Base-by-base conservation (phyloP, 2,113 vertebrate genomes). In the Psilopsiagon aymara region DNA sequence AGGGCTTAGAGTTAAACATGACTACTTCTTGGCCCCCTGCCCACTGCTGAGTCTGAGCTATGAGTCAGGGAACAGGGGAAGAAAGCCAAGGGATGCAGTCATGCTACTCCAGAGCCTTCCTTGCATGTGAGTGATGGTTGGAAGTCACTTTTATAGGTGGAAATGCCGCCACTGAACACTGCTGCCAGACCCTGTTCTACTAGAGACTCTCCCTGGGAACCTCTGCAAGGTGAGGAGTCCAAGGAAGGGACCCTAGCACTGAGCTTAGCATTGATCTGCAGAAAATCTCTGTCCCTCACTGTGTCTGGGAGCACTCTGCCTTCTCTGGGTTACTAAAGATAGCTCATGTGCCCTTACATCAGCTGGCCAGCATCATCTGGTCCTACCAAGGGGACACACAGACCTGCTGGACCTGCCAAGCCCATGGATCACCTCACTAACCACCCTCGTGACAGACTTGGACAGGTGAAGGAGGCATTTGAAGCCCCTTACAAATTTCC, bases 11-110 rank as follows among this genome's bases (percentile, higher is more conserved):
- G 80, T 70, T 77, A 44, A 83, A 63, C 1, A 0, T 6, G 8
- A 5, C 41, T 86, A 69, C 35, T 88, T 74, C 76, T 55, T 92
- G 94, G 94, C 69, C 3, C 16, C 51, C 17, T 68, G 91, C 94
- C 95, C 27, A 2, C 28, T 0, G 17, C 92, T 64, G 88, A 63
- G 73, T 10, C 63, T 7, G 28, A 55, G 33, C 33, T 57, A 12
- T 84, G 92, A 94, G 69, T 92, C 92, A 96, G 80, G 59, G 68
- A 90, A 68, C 41, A 18, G 81, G 41, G 86, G 68, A 83, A 81
- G 46, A 60, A 21, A 63, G 92, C 90, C 92, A 94, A 79, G 75
- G 70, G 67, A 95, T 94, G 94, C 44, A 24, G 90, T 92, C 90
- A 92, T 69, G 55, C 68, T 51, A 7, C 17, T 46, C 28, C 21